Conservation (phyloP, 2,888 invertebrate genomes). For the Prosapia bicincta region DNA sequence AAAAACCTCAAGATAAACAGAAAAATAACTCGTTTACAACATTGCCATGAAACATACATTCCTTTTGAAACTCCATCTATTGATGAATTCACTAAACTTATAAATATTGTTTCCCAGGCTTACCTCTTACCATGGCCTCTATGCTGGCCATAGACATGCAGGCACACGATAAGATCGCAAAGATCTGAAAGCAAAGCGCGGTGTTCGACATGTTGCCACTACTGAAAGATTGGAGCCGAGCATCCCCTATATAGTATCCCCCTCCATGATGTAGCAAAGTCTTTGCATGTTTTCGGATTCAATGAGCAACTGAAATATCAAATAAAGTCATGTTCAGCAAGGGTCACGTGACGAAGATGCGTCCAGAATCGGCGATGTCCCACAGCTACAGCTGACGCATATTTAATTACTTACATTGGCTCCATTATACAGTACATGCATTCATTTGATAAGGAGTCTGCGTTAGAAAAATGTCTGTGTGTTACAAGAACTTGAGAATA, state of each 20-base stretch:
- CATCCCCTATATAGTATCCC: neutral
- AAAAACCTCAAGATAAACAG: too few species aligned
- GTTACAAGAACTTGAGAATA: too few species aligned
- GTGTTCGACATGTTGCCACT: neutral
- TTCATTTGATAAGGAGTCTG: too few species aligned
- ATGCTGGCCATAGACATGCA: neutral
- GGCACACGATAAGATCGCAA: neutral
- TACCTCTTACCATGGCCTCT: neutral
- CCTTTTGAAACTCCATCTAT: too few species aligned
- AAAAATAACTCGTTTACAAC: too few species aligned
- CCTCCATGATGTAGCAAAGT: neutral
- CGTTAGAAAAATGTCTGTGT: too few species aligned
- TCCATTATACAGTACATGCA: too few species aligned
- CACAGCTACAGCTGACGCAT: too few species aligned
- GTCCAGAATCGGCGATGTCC: neutral
- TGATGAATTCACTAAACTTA: too few species aligned
- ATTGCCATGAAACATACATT: too few species aligned
- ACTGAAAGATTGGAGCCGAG: neutral
- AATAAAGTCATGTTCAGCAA: conserved; percentile 4
- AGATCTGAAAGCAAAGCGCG: neutral
- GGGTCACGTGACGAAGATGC: neutral
- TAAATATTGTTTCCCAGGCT: too few species aligned
- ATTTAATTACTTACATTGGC: too few species aligned
- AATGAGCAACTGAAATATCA: conserved; percentile 4
- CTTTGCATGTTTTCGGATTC: conserved; percentile 8